These are phyloP conservation scores for Gephyroberyx darwinii DNA, from an alignment of 2,797 vertebrate species.

Conservation along the genomic window DNA sequence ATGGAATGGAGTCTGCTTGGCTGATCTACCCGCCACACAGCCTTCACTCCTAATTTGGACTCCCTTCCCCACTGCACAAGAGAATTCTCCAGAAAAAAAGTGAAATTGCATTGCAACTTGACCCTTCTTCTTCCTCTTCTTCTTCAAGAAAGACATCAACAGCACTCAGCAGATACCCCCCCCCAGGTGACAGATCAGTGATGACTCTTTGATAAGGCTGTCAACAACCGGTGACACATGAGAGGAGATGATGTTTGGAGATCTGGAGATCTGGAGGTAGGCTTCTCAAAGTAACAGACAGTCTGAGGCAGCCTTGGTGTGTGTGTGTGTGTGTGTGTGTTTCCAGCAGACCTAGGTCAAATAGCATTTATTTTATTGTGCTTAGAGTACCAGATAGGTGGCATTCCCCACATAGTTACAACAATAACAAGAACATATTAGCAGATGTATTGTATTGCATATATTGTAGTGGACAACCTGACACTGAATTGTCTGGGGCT, in stretches of 20 bases:
- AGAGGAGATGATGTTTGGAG: slow-evolving; percentile 23
- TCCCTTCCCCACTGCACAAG: slow-evolving; percentile 15
- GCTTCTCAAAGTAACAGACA: slow-evolving; percentile 15
- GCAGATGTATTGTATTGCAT: too few relatives aligned
- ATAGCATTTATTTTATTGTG: not conserved
- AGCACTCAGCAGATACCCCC: slow-evolving; percentile 30
- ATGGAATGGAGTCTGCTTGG: slow-evolving; percentile 28
- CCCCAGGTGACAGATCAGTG: slow-evolving; percentile 45
- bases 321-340: not conserved
- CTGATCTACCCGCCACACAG: slow-evolving; percentile 17
- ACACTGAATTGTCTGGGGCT: not conserved
- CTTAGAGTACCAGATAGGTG: not conserved
- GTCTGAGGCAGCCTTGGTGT: not conserved
- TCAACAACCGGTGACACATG: slow-evolving; percentile 45
- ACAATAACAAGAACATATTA: not conserved
- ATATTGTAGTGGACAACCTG: too few relatives aligned
- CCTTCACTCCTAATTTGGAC: slow-evolving; percentile 62
- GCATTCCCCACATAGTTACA: not conserved
- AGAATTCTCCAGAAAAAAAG: slow-evolving; percentile 15
- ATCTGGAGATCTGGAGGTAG: slow-evolving; percentile 5
- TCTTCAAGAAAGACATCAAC: slow-evolving; percentile 37
- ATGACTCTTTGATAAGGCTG: slow-evolving; percentile 57
- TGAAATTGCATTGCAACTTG: slow-evolving; percentile 9
- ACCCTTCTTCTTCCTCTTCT: slow-evolving; percentile 23
- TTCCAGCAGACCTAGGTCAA: slow-evolving; percentile 3